Conservation (phyloP, 2,888 invertebrate species). For the Macroteleia sp. region DNA sequence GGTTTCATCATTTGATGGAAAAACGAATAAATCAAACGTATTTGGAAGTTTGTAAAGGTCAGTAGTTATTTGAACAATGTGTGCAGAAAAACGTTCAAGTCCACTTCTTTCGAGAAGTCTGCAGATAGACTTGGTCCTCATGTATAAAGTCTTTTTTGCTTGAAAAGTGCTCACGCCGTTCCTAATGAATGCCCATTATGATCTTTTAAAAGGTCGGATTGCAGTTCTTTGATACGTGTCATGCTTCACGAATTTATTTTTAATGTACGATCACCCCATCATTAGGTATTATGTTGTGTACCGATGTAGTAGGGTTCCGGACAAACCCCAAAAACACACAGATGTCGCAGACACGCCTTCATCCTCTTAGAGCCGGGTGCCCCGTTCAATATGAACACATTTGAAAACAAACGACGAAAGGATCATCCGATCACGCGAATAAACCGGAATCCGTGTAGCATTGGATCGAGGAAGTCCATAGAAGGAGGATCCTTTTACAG, state of each 20-base stretch:
- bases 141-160: slow-evolving; percentile 45
- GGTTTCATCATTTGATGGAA: too few species aligned
- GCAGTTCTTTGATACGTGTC: slow-evolving; percentile 65
- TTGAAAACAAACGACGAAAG: slow-evolving; percentile 63
- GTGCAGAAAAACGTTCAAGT: too few species aligned
- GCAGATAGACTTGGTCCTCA: slow-evolving; percentile 15
- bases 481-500: slow-evolving; percentile 45
- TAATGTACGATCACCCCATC: slow-evolving; percentile 73
- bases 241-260: slow-evolving; percentile 62
- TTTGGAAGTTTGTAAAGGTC: too few species aligned
- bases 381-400: slow-evolving; percentile 58
- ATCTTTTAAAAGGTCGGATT: slow-evolving; percentile 60
- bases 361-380: slow-evolving; percentile 71
- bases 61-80: too few species aligned
- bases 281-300: slow-evolving; percentile 79
- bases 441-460: slow-evolving; percentile 49
- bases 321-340: slow-evolving; percentile 74
- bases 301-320: slow-evolving; percentile 64
- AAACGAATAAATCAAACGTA: too few species aligned
- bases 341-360: slow-evolving; percentile 78
- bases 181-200: slow-evolving; percentile 61
- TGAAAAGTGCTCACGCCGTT: slow-evolving; percentile 59
- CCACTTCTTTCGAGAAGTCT: slow-evolving; percentile 11
- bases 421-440: slow-evolving; percentile 68
- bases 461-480: slow-evolving; percentile 57